phyloP scores from a whole-genome alignment of 2,113 vertebrate species.

The Aspidoscelis tigris region DNA sequence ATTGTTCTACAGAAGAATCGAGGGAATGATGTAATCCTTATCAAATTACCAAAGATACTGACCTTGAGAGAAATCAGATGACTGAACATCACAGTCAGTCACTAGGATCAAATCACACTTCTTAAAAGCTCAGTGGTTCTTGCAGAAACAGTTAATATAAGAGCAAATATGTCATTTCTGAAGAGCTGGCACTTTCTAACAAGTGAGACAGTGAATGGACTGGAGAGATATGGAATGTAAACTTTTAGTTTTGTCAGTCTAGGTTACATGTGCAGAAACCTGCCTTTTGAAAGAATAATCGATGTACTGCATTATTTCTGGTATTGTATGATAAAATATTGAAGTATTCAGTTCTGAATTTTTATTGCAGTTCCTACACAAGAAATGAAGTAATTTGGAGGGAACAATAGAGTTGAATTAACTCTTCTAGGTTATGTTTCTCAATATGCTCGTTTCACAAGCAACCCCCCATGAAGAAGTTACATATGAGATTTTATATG shows the following conservation, averaged over 20 bases:
- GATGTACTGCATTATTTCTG: background rate
- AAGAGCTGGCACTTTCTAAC: conserved; percentile 40
- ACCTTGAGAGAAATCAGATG: conserved; percentile 77
- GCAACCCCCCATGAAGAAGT: too few species aligned
- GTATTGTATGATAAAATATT: background rate
- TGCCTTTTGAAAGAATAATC: background rate
- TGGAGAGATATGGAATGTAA: background rate
- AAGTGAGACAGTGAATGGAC: background rate
- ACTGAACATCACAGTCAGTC: conserved; percentile 58
- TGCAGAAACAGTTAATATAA: conserved; percentile 48
- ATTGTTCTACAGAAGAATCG: conserved; percentile 68
- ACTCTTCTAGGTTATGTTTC: background rate
- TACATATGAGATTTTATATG: too few species aligned
- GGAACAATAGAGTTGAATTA: background rate
- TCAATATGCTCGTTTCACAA: too few species aligned
- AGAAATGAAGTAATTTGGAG: background rate
- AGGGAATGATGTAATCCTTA: conserved; percentile 80
- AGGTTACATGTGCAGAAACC: background rate
- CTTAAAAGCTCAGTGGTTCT: conserved; percentile 61
- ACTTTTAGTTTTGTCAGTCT: background rate
- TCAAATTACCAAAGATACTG: conserved; percentile 67
- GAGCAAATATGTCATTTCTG: conserved; percentile 35
- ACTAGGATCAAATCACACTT: conserved; percentile 63
- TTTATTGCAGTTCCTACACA: background rate
- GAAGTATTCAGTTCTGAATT: background rate